Conservation (phyloP, 1,140 invertebrate genomes). For the Metaphire vulgaris region DNA sequence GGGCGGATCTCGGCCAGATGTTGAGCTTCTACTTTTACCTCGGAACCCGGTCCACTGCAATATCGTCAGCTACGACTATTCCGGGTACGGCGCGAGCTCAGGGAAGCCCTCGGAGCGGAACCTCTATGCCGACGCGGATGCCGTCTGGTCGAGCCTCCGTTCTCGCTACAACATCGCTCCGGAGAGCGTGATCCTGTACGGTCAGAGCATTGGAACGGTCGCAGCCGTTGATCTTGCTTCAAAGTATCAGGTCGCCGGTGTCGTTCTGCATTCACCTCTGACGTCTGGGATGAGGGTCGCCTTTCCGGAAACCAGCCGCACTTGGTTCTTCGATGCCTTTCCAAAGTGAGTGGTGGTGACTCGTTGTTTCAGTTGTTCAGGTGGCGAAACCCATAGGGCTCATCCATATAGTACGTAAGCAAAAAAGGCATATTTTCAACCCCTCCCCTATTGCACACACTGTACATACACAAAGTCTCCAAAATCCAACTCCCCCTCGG, state of each 20-base stretch:
- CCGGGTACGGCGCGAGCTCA: conserved; percentile 62
- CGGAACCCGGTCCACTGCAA: conserved; percentile 91
- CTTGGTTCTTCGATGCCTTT: conserved; percentile 99
- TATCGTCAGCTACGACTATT: conserved; percentile 99
- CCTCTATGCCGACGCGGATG: conserved; percentile 95
- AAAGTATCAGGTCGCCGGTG: conserved; percentile 91
- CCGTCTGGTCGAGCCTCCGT: conserved; percentile 71
- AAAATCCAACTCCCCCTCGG: no score
- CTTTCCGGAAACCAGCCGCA: conserved; percentile 94
- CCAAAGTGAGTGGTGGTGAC: conserved; percentile 87
- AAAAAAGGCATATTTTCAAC: no score
- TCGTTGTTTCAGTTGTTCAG: no score
- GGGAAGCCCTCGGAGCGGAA: conserved; percentile 98
- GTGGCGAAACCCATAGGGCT: no score
- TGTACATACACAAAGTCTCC: no score
- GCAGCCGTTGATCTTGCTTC: conserved; percentile 90
- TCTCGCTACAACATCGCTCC: conserved; percentile 64
- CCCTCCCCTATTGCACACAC: no score
- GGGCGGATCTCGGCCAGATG: conserved; percentile 69
- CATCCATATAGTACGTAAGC: no score
- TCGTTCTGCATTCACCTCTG: conserved; percentile 95
- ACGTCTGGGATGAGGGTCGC: conserved; percentile 97
- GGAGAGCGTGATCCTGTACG: conserved; percentile 96
- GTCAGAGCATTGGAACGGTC: conserved; percentile 77
- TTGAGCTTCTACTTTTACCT: conserved; percentile 95